phyloP scores from a whole-genome alignment of 2,113 vertebrate genomes.

The Calypte anna region DNA sequence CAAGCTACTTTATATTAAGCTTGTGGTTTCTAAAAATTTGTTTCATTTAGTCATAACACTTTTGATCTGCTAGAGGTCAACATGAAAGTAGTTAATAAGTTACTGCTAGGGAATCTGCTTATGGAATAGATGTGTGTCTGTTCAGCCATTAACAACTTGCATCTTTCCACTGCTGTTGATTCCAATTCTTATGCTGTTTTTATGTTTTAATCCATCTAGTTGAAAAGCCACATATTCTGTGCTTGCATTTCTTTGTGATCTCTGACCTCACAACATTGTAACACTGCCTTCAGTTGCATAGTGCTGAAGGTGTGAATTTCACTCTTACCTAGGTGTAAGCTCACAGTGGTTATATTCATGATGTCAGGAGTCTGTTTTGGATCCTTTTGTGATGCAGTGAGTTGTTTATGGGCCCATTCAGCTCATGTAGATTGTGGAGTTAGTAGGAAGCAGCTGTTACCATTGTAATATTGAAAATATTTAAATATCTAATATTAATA shows the following conservation, averaged over 20 bases:
- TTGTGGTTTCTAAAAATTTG: accelerated
- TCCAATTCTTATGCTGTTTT: neutral
- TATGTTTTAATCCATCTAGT: neutral
- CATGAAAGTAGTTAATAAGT: neutral
- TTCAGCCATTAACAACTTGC: neutral
- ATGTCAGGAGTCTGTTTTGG: neutral
- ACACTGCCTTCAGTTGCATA: neutral
- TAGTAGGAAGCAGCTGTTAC: neutral
- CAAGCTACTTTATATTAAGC: neutral
- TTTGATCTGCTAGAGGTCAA: neutral
- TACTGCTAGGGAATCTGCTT: neutral
- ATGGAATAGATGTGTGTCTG: neutral
- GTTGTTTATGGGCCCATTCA: neutral
- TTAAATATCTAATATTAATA: neutral
- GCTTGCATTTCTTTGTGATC: neutral
- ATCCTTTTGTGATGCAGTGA: neutral
- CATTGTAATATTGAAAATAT: neutral
- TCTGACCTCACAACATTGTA: neutral
- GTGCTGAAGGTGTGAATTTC: neutral
- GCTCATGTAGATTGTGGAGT: neutral
- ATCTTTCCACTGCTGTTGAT: neutral
- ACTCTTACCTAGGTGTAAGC: neutral
- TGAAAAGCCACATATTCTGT: neutral
- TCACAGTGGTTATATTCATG: neutral
- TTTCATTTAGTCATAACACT: neutral